phyloP scores from a whole-genome alignment of 2,113 vertebrate genomes.

The Callorhinus ursinus region DNA sequence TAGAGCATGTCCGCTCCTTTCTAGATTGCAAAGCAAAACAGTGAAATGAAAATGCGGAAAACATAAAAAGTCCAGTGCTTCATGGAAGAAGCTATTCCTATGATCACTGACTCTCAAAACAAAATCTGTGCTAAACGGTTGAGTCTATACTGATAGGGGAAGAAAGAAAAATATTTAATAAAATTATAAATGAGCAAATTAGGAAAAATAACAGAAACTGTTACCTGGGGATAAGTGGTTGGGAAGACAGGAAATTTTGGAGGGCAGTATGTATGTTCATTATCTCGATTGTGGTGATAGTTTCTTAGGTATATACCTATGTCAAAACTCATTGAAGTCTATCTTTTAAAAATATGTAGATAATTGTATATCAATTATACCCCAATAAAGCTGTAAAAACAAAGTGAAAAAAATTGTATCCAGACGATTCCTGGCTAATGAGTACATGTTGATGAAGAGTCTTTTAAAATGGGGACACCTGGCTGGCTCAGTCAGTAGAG shows the following conservation, averaged over 20 bases:
- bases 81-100: background rate
- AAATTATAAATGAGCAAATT: background rate
- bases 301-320: background rate
- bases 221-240: background rate
- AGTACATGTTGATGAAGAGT: background rate
- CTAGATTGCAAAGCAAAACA: background rate
- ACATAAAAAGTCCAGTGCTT: conserved; percentile 17
- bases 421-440: background rate
- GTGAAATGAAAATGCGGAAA: background rate
- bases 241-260: background rate
- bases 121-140: background rate
- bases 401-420: background rate
- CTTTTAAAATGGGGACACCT: background rate
- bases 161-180: background rate
- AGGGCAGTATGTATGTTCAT: background rate
- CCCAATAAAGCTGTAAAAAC: background rate
- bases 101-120: background rate
- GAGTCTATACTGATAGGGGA: background rate
- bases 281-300: background rate
- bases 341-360: background rate
- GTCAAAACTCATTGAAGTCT: background rate
- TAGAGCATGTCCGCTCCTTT: background rate
- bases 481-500: background rate
- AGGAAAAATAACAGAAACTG: background rate
- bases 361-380: background rate